A percentile compares a stretch with the other conserved stretches of the same genome.
phyloP scores from a whole-genome alignment of 1,140 invertebrate genomes.

The Episyrphus balteatus region DNA sequence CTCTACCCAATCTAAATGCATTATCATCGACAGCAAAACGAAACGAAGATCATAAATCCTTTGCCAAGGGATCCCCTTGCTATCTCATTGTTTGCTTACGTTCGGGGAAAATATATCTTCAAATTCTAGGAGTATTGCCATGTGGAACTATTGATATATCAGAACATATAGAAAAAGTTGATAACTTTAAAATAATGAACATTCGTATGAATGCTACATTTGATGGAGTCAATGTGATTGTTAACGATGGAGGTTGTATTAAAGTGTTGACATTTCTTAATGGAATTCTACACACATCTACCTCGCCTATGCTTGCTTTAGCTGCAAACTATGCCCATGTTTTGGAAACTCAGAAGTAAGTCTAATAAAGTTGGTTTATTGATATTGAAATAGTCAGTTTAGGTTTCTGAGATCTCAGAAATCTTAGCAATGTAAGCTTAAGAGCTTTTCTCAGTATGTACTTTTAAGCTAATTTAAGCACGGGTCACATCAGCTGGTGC shows the following conservation, averaged over 20 bases:
- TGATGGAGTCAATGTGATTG: slow-evolving; percentile 45
- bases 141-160: slow-evolving; percentile 58
- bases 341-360: slow-evolving; percentile 44
- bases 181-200: slow-evolving; percentile 46
- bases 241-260: slow-evolving; percentile 40
- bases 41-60: slow-evolving; percentile 49
- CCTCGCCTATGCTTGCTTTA: slow-evolving; percentile 55
- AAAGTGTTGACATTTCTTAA: slow-evolving; percentile 52
- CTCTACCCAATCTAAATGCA: slow-evolving; percentile 34
- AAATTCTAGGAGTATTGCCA: slow-evolving; percentile 74
- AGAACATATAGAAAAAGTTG: slow-evolving; percentile 41
- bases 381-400: too few relatives aligned
- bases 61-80: slow-evolving; percentile 60
- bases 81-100: slow-evolving; percentile 68
- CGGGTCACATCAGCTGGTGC: too few relatives aligned
- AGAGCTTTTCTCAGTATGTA: too few relatives aligned
- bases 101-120: slow-evolving; percentile 58
- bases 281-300: slow-evolving; percentile 50
- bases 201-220: slow-evolving; percentile 50
- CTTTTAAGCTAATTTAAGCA: too few relatives aligned
- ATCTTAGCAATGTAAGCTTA: too few relatives aligned
- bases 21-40: slow-evolving; percentile 40
- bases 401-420: too few relatives aligned
- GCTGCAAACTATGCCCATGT: slow-evolving; percentile 63
- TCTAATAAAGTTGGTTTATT: too few relatives aligned